Conservation (phyloP, 2,113 vertebrate species). For the Eurystomus gularis region DNA sequence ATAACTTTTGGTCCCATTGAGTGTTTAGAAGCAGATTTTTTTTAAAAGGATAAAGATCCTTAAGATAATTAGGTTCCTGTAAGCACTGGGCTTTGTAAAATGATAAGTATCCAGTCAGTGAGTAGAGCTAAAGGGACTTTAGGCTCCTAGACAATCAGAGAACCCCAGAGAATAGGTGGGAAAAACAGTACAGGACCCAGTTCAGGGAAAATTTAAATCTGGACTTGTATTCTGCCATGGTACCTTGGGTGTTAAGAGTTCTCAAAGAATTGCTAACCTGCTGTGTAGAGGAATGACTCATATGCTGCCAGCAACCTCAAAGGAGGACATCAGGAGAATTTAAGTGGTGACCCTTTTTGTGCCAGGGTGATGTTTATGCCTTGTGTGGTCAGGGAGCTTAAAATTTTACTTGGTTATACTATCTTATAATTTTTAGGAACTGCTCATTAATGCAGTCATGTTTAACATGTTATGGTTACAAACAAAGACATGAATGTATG, state of each 20-base stretch:
- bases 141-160: not conserved
- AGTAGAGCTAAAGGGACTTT: not conserved
- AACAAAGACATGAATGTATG: conserved; percentile 74
- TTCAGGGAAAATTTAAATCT: not conserved
- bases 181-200: not conserved
- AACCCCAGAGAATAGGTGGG: not conserved
- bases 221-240: not conserved
- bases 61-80: not conserved
- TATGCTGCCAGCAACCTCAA: not conserved
- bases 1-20: not conserved
- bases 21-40: not conserved
- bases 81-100: not conserved
- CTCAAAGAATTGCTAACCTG: not conserved
- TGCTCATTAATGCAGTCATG: conserved; percentile 66
- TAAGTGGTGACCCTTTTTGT: not conserved
- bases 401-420: not conserved
- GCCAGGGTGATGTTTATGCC: not conserved
- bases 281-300: not conserved
- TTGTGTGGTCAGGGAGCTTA: not conserved
- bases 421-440: conserved; percentile 36
- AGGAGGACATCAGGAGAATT: not conserved
- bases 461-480: conserved; percentile 73
- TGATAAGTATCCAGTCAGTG: not conserved
- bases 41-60: not conserved
- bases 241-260: not conserved